Evolutionary conservation across 1,140 invertebrate species (phyloP), one percentile per base, ranked within the genome.

Genomic region (Aleiodes sp.): DNA sequence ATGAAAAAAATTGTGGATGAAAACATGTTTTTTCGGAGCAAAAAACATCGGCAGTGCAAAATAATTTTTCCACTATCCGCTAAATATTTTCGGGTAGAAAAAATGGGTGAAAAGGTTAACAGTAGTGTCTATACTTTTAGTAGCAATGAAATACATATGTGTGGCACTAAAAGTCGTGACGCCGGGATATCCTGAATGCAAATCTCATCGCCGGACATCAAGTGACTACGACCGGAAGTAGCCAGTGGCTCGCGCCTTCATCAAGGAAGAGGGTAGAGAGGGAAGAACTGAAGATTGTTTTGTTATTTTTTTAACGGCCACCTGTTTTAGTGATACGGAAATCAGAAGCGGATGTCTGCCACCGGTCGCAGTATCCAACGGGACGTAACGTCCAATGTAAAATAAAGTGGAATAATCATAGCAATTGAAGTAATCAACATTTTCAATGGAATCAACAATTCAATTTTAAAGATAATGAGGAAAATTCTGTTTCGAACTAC

Each of bases 341-440:
- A 82, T 82, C 81, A 81, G 80, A 82, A 83, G 78, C 81, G 81
- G 81, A 83, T 79, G 77, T 76, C 75, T 72, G 72, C 16, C 70
- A 65, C 65, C 46, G 46, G 70, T 73, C n/a, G 28, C 26, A 31
- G 64, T 60, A 60, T 35, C 46, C 65, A 68, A 10, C 65, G 65
- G 33, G 8, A 37, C 57, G 57, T 37, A 37, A 64, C 61, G 46
- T 52, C 46, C 8, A 52, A 52, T 24, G 12, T 52, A 21, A 9
- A 52, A 6, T 16, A 16, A 16, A 52, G 46, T 52, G 21, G 46
- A 52, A 52, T 52, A 2, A 24, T 21, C 19, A 52, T 52, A 52
- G 21, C 46, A 1, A 52, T 52, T 52, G 46, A 10, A 35, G 4
- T 10, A 35, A 4, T 35, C 31, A 35, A n/a, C n/a, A n/a, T n/a